phyloP scores from a whole-genome alignment of 2,888 invertebrate genomes.

The Bembecia ichneumoniformis region DNA sequence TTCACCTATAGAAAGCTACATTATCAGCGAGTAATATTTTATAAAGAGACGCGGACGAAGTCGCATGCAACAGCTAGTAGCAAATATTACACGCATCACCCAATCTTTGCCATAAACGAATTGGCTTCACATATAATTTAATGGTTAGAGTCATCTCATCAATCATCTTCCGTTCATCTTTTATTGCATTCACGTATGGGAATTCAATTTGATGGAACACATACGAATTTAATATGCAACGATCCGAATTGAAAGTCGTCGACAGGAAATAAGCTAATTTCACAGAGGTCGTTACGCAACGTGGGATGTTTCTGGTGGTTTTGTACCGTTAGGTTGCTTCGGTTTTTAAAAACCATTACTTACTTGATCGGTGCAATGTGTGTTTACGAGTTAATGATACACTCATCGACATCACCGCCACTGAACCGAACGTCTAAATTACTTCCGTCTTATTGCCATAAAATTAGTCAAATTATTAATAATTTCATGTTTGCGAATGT shows the following conservation, averaged over 20 bases:
- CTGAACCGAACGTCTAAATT: too few relatives aligned
- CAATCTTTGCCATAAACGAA: too few relatives aligned
- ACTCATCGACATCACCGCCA: neutral
- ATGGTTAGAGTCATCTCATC: too few relatives aligned
- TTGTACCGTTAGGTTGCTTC: conserved; percentile 46
- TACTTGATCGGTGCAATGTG: conserved; percentile 18
- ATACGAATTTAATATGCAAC: neutral
- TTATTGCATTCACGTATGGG: conserved; percentile 6
- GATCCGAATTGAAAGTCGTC: neutral
- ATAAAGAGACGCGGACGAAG: too few relatives aligned
- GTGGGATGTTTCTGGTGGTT: conserved; percentile 37
- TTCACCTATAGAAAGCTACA: too few relatives aligned
- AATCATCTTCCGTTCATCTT: neutral
- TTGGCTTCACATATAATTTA: too few relatives aligned
- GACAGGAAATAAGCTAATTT: conserved; percentile 49
- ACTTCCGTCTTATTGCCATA: too few relatives aligned
- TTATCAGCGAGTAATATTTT: too few relatives aligned
- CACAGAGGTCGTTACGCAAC: conserved; percentile 41
- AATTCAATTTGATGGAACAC: conserved; percentile 1
- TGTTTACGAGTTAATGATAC: neutral
- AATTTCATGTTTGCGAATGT: too few relatives aligned
- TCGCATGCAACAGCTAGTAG: too few relatives aligned
- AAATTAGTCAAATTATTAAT: too few relatives aligned
- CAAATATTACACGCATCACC: too few relatives aligned
- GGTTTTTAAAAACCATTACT: conserved; percentile 40